Percentiles rank a stretch among this genome's conserved stretches.
Evolutionary conservation across 2,888 invertebrate genomes (phyloP).

Genomic region (Drosophila cracens): DNA sequence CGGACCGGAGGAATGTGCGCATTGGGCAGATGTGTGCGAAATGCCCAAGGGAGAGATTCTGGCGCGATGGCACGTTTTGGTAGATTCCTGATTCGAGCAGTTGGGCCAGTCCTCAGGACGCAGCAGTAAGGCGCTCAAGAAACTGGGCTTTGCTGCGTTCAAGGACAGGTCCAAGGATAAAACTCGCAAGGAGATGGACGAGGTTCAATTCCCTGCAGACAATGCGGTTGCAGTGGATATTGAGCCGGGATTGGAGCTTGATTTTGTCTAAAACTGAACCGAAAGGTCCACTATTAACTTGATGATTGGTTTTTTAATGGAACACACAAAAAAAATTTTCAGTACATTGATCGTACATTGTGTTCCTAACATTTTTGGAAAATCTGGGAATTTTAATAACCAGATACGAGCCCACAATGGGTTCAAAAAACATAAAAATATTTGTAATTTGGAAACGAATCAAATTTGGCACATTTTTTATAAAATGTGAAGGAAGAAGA

Average conservation of each 20-base stretch:
- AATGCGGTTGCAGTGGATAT: slow-evolving; percentile 84
- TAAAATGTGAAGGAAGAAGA: slow-evolving; percentile 22
- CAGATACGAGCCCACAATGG: slow-evolving; percentile 42
- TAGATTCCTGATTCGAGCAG: slow-evolving; percentile 89
- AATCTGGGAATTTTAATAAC: slow-evolving; percentile 32
- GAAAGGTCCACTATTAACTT: slow-evolving; percentile 23
- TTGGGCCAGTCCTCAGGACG: slow-evolving; percentile 84
- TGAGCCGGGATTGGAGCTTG: slow-evolving; percentile 83
- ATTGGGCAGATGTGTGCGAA: slow-evolving; percentile 97
- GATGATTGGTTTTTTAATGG: slow-evolving; percentile 60
- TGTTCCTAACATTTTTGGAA: slow-evolving; percentile 43
- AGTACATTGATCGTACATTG: slow-evolving; percentile 23
- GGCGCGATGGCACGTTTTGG: slow-evolving; percentile 96
- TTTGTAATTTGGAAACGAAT: slow-evolving; percentile 68
- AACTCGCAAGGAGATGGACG: slow-evolving; percentile 60
- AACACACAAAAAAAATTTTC: slow-evolving; percentile 5
- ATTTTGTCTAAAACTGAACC: slow-evolving; percentile 79
- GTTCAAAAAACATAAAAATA: slow-evolving; percentile 26
- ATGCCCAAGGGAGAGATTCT: slow-evolving; percentile 94
- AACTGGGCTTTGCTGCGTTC: slow-evolving; percentile 79
- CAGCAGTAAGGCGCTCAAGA: slow-evolving; percentile 79
- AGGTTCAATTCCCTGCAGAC: slow-evolving; percentile 57
- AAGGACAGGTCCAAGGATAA: slow-evolving; percentile 84
- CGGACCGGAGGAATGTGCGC: slow-evolving; percentile 95
- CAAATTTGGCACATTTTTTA: slow-evolving; percentile 62